Conservation (phyloP, 1,140 invertebrate species). For the Apis mellifera region Amel_HAv3.1 CM009944.2:10341001-10341500, state of each 20-base stretch:
- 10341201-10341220: constrained; percentile 96
- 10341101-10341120: constrained; percentile 96
- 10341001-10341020: no score
- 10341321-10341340: constrained; percentile 96
- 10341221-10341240: constrained; percentile 90
- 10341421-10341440: neutral
- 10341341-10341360: constrained; percentile 92
- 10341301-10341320: constrained; percentile 98
- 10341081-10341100: constrained; percentile 91
- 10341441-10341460: no score
- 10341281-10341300: constrained; percentile 94
- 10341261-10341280: constrained; percentile 92
- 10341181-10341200: constrained; percentile 98
- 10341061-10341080: no score
- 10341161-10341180: constrained; percentile 97
- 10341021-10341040: no score
- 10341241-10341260: constrained; percentile 92
- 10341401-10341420: neutral
- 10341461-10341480: neutral
- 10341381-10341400: neutral
- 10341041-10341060: no score
- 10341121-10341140: constrained; percentile 90
- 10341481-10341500: constrained; percentile 25
- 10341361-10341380: constrained; percentile 90
- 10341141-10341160: constrained; percentile 94